Evolutionary conservation across 1,140 invertebrate genomes (phyloP), one percentile per base, ranked within the genome.

Genomic region (Pectinophora gossypiella): DNA sequence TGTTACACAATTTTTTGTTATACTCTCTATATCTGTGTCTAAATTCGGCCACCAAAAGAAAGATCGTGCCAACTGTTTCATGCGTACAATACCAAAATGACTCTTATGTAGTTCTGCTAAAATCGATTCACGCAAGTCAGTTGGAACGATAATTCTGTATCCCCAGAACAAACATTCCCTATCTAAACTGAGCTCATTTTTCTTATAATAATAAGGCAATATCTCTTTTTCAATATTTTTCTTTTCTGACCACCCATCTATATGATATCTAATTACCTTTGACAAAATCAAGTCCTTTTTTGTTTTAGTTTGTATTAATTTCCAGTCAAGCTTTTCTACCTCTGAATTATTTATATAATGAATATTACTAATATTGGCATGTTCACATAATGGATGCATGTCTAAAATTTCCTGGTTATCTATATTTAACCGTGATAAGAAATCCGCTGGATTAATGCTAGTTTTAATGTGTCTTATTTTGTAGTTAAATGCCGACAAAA

Each of bases 21-120:
- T 32, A 13, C 58, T 27, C 32, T 56, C 54, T 22, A 61, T 64
- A 23, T 59, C 61, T 21, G 10, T 9, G 52, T 64, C 51, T 36
- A 64, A 5, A n/a, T 61, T 56, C 21, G 59, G 59, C 56, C 59
- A 66, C 59, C 59, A 66, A 54, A 66, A 66, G 45, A 59, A 63
- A 10, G 56, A 55, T 5, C 32, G 38, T 4, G 61, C 48, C 5
- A 63, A 23, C 52, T 53, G 18, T 42, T 56, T 67, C 57, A 67
- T 67, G 6, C 60, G 46, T 3, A 45, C 27, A 12, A 27, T 56
- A 0, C 64, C 60, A 50, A 67, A 63, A 46, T 63, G 60, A 48
- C 60, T 63, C 18, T 38, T 51, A 51, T 67, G 54, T 48, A 67
- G 36, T 36, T 58, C 49, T 23, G 10, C 9, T 27, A 61, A 40